Percentiles rank a stretch among this genome's conserved stretches.
These are phyloP conservation scores for Scartelaos histophorus DNA, from an alignment of 2,113 vertebrate species.

Conservation along the genomic window DNA sequence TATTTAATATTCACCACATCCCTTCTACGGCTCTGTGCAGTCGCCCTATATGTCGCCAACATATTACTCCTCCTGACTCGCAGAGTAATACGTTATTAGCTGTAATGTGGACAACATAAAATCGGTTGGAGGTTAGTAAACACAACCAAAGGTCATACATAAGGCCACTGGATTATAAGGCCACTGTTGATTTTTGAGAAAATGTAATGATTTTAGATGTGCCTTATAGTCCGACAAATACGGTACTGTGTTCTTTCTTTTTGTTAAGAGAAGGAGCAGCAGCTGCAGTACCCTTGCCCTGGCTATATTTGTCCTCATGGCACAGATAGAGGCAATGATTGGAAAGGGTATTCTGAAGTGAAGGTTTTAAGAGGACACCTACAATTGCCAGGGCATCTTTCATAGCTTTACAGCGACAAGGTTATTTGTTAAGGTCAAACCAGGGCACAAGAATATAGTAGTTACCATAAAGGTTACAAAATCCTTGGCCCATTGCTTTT, in stretches of 20 bases:
- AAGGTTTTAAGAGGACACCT: conserved; percentile 63
- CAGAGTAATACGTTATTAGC: too few species aligned
- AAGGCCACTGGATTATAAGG: too few species aligned
- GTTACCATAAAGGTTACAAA: conserved; percentile 22
- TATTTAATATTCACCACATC: too few species aligned
- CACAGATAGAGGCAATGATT: conserved; percentile 54
- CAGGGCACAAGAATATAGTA: conserved; percentile 40
- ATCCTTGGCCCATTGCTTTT: conserved; percentile 2
- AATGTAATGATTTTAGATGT: too few species aligned
- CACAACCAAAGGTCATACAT: too few species aligned
- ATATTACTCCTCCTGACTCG: too few species aligned
- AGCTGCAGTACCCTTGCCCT: conserved; percentile 39
- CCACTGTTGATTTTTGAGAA: too few species aligned
- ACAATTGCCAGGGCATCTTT: conserved; percentile 55
- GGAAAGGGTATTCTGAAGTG: conserved; percentile 57
- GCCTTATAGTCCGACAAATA: too few species aligned
- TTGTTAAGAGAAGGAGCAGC: conserved; percentile 27
- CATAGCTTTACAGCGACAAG: conserved; percentile 54
- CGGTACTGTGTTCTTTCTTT: conserved; percentile 27
- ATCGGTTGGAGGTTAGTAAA: too few species aligned
- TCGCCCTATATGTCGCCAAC: too few species aligned
- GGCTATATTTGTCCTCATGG: conserved; percentile 65
- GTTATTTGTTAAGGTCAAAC: conserved; percentile 49
- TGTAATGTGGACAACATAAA: too few species aligned
- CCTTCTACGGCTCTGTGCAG: too few species aligned